Percentiles rank a stretch among this genome's conserved stretches.
phyloP scores from a whole-genome alignment of 2,797 vertebrate genomes.

The Semaprochilodus insignis region DNA sequence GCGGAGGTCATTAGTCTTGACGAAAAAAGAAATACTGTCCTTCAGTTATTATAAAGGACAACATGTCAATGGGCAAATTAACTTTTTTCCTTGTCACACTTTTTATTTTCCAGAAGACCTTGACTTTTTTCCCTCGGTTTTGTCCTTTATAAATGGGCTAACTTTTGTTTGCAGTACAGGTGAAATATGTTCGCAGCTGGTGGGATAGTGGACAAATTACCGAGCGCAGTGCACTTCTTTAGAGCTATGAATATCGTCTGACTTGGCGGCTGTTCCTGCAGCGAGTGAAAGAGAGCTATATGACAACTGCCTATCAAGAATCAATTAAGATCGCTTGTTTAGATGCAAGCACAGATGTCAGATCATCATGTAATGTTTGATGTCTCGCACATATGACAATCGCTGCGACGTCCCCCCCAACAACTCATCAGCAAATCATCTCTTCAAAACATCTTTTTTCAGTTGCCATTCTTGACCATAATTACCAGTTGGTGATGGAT shows the following conservation, averaged over 20 bases:
- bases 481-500: slow-evolving; percentile 59
- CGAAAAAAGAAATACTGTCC: slow-evolving; percentile 69
- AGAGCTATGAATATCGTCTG: slow-evolving; percentile 29
- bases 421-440: slow-evolving; percentile 44
- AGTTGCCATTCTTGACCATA: slow-evolving; percentile 49
- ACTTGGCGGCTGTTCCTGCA: slow-evolving; percentile 1
- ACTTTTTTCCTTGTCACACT: slow-evolving; percentile 70
- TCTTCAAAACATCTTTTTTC: slow-evolving; percentile 19
- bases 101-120: slow-evolving; percentile 74
- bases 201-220: slow-evolving; percentile 43
- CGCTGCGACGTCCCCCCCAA: not conserved
- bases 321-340: not conserved
- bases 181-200: slow-evolving; percentile 50
- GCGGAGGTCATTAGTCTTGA: slow-evolving; percentile 82
- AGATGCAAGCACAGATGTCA: not conserved
- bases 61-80: slow-evolving; percentile 83
- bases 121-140: slow-evolving; percentile 79
- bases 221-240: slow-evolving; percentile 40
- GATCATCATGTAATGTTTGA: not conserved
- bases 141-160: slow-evolving; percentile 61
- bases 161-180: slow-evolving; percentile 49
- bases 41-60: slow-evolving; percentile 81
- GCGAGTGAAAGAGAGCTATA: slow-evolving; percentile 1
- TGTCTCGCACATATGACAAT: not conserved
- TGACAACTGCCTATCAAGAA: not conserved